A percentile compares a stretch with the other conserved stretches of the same genome.
phyloP scores from a whole-genome alignment of 2,797 vertebrate genomes.

The Sebastes minor region DNA sequence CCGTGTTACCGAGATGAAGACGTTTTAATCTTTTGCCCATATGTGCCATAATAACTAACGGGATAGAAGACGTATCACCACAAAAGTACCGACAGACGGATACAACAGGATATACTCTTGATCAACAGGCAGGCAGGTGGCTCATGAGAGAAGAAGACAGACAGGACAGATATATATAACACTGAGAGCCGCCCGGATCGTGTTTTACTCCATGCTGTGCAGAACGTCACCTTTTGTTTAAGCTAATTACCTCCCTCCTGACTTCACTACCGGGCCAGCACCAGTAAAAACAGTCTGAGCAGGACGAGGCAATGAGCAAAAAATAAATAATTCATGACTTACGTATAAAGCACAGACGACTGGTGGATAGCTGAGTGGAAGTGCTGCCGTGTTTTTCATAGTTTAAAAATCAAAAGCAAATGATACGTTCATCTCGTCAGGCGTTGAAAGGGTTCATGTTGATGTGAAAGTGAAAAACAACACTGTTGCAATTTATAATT shows the following conservation, averaged over 20 bases:
- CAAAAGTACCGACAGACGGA: background rate
- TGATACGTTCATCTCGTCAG: background rate
- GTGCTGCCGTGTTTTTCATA: background rate
- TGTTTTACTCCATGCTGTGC: conserved; percentile 10
- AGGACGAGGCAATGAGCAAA: background rate
- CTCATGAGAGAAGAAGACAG: background rate
- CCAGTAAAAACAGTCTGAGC: conserved; percentile 7
- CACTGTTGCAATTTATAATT: background rate
- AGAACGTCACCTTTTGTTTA: conserved; percentile 33
- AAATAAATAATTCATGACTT: background rate
- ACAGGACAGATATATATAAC: background rate
- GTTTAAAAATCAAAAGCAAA: background rate
- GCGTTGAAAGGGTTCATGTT: background rate
- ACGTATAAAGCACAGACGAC: background rate
- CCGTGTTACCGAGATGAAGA: background rate
- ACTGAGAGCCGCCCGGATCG: background rate
- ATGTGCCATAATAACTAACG: background rate
- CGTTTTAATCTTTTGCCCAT: background rate
- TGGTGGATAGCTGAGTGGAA: background rate
- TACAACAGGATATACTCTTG: background rate
- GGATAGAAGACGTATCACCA: background rate
- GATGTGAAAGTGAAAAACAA: background rate
- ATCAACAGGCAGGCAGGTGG: background rate
- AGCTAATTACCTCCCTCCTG: conserved; percentile 54
- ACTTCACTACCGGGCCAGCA: conserved; percentile 24